A percentile compares a stretch with the other conserved stretches of the same genome.
phyloP scores from a whole-genome alignment of 2,797 vertebrate species.

The Argya squamiceps region DNA sequence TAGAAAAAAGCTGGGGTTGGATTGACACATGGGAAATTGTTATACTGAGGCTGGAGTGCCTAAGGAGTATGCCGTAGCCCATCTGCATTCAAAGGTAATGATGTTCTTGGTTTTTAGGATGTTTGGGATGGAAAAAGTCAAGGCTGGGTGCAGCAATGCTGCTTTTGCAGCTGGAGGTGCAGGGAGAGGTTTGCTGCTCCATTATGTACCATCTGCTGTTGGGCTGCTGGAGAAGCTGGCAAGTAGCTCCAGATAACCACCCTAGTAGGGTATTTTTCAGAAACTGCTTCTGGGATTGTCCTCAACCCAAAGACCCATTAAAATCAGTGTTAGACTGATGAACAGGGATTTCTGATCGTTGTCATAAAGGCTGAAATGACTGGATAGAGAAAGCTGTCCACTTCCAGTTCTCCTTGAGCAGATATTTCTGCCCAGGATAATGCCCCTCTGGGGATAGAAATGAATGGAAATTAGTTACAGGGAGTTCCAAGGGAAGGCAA shows the following conservation, averaged over 20 bases:
- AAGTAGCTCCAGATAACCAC: neutral
- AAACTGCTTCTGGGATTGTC: neutral
- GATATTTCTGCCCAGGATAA: neutral
- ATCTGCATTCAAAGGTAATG: neutral
- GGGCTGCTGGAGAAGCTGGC: neutral
- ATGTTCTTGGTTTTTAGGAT: neutral
- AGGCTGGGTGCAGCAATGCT: neutral
- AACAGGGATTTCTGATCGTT: neutral
- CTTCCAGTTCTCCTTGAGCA: neutral
- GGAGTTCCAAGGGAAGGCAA: neutral
- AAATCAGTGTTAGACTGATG: neutral
- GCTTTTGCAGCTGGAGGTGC: neutral
- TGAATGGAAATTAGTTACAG: neutral
- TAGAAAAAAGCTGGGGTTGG: neutral
- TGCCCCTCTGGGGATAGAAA: neutral
- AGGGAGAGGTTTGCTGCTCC: neutral
- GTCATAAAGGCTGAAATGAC: neutral
- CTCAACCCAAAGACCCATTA: neutral
- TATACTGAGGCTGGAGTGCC: neutral
- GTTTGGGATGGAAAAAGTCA: neutral
- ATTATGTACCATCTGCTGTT: rapidly evolving
- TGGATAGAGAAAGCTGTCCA: neutral
- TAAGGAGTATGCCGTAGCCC: neutral
- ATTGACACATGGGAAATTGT: neutral
- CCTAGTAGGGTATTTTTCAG: neutral